A percentile compares a stretch with the other conserved stretches of the same genome.
phyloP scores from a whole-genome alignment of 2,113 vertebrate species.

The Tachuris rubrigastra region DNA sequence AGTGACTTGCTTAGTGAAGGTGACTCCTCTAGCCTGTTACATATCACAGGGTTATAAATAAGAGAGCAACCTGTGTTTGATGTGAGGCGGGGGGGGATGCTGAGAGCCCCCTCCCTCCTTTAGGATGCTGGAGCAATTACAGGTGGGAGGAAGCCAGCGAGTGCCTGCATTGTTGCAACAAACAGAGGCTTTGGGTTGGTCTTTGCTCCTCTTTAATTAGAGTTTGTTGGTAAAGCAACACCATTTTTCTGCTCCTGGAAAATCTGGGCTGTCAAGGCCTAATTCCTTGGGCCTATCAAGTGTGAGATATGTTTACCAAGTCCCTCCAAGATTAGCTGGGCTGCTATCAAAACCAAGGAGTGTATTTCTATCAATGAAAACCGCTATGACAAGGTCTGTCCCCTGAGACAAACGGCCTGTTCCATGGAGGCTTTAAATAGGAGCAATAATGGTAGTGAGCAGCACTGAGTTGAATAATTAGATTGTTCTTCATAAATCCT shows the following conservation, averaged over 20 bases:
- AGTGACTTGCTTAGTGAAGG: constrained; percentile 50
- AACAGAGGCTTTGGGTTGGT: not conserved
- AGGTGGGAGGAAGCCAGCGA: not conserved
- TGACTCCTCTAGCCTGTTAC: constrained; percentile 55
- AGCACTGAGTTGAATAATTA: constrained; percentile 69
- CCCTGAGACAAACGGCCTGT: constrained; percentile 67
- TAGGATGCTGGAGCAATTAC: not conserved
- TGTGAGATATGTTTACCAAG: constrained; percentile 57
- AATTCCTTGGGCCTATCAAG: constrained; percentile 29
- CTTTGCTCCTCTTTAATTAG: not conserved
- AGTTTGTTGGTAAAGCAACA: not conserved
- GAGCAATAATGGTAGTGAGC: constrained; percentile 60
- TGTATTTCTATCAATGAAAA: constrained; percentile 61
- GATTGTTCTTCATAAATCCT: constrained; percentile 71
- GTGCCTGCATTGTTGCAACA: not conserved
- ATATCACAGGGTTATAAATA: constrained; percentile 45
- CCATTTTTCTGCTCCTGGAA: constrained; percentile 23
- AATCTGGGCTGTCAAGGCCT: not conserved
- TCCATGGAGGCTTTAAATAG: constrained; percentile 65
- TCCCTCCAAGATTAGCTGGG: constrained; percentile 22
- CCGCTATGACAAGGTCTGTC: constrained; percentile 62
- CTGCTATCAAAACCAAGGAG: constrained; percentile 40
- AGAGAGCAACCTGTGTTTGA: not conserved
- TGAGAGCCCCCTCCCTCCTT: not conserved
- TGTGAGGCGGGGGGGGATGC: not conserved